A percentile compares a stretch with the other conserved stretches of the same genome.
Evolutionary conservation across 1,140 invertebrate species (phyloP).

Genomic region (Zaprionus ornatus): DNA sequence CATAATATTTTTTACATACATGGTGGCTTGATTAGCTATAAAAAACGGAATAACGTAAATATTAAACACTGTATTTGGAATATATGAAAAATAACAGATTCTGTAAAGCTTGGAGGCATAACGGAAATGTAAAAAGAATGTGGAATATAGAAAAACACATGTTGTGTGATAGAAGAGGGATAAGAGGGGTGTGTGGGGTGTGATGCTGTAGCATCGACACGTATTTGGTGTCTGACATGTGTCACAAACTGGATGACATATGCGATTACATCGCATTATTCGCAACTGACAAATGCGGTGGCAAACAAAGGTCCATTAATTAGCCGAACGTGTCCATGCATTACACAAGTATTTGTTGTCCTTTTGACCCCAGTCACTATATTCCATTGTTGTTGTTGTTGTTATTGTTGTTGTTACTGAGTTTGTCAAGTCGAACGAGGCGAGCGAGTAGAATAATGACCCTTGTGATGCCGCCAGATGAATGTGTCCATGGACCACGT

Average conservation of each 20-base stretch:
- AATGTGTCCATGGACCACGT: conserved; percentile 56
- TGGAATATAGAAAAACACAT: background rate
- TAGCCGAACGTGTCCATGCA: conserved; percentile 75
- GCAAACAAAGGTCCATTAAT: conserved; percentile 71
- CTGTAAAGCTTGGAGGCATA: background rate
- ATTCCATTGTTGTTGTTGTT: background rate
- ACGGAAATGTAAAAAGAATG: too few relatives aligned
- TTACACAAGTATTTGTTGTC: conserved; percentile 63
- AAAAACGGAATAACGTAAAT: too few relatives aligned
- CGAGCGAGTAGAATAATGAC: conserved; percentile 49
- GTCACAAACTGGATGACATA: conserved; percentile 43
- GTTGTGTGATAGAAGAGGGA: background rate
- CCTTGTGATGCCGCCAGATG: conserved; percentile 59
- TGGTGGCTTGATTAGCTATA: too few relatives aligned
- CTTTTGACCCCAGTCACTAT: background rate
- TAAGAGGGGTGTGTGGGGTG: background rate
- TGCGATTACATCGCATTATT: conserved; percentile 44
- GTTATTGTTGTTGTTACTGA: background rate
- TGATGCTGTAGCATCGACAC: background rate
- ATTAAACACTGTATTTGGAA: background rate
- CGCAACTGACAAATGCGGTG: conserved; percentile 50
- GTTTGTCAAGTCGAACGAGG: conserved; percentile 31
- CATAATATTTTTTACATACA: too few relatives aligned
- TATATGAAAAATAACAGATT: background rate
- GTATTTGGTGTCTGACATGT: conserved; percentile 20